A percentile compares a stretch with the other conserved stretches of the same genome.
Conservation (phyloP, 1,140 invertebrate species). For the Medauroidea extradentata region DNA sequence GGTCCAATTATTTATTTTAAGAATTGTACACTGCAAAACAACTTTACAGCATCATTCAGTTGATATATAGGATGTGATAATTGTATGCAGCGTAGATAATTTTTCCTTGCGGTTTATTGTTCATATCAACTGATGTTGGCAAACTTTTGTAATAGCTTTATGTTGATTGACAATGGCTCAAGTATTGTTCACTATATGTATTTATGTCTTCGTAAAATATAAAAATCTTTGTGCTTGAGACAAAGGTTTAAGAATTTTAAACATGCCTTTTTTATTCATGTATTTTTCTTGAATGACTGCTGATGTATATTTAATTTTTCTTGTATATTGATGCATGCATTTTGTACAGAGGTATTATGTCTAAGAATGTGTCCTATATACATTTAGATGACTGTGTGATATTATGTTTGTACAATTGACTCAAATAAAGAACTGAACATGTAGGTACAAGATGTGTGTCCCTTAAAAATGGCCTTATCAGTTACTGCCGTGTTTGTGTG, state of each 20-base stretch:
- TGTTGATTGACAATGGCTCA: slow-evolving; percentile 3
- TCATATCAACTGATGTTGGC: too few species aligned
- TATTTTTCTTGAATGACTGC: slow-evolving; percentile 3
- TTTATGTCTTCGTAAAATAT: background rate
- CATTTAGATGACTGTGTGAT: slow-evolving; percentile 11
- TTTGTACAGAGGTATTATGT: slow-evolving; percentile 10
- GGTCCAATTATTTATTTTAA: too few species aligned
- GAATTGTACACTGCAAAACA: too few species aligned
- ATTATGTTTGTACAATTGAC: slow-evolving; percentile 16
- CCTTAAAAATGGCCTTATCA: too few species aligned
- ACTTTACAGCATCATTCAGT: too few species aligned
- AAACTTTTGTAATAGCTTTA: background rate
- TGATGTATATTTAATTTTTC: background rate
- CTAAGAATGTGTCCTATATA: slow-evolving; percentile 8
- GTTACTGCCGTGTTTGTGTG: too few species aligned
- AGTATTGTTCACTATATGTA: background rate
- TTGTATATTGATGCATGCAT: slow-evolving; percentile 8
- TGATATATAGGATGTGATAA: too few species aligned
- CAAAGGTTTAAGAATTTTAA: background rate
- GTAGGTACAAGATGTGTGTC: too few species aligned
- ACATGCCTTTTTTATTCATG: background rate
- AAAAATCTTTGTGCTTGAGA: background rate
- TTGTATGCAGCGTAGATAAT: too few species aligned
- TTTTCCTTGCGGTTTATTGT: too few species aligned
- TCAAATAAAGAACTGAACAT: slow-evolving; percentile 8